Percentiles rank a stretch among this genome's conserved stretches.
These are phyloP conservation scores for Chondrosia reniformis DNA, from an alignment of 37 sponge, comb jelly and placozoan species.

Conservation along the genomic window DNA sequence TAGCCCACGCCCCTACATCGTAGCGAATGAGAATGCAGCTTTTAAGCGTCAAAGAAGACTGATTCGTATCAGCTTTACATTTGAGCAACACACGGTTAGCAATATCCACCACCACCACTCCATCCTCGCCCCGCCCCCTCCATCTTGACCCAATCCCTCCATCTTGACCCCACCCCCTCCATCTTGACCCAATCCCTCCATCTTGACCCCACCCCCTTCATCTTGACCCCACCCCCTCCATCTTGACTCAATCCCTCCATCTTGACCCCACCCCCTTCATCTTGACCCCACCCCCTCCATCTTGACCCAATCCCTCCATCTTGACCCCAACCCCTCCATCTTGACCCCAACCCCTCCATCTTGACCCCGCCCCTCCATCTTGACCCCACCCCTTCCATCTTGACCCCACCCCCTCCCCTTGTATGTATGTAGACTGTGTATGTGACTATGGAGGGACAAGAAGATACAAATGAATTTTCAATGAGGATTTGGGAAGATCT, in stretches of 20 bases:
- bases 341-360: neutral
- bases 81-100: neutral
- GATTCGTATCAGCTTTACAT: neutral
- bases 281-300: neutral
- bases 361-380: neutral
- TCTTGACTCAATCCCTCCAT: neutral
- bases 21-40: constrained; percentile 46
- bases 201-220: neutral
- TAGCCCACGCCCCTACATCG: constrained; percentile 23
- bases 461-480: constrained; percentile 43
- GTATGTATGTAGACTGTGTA: constrained; percentile 53
- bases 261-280: neutral
- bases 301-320: neutral
- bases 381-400: too few species aligned
- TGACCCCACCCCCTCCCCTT: neutral
- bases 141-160: neutral
- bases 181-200: neutral
- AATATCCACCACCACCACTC: neutral
- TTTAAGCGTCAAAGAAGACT: neutral
- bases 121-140: neutral
- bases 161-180: neutral
- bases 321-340: neutral
- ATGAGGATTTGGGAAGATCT: constrained; percentile 69
- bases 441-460: constrained; percentile 45
- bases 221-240: neutral